phyloP scores from a whole-genome alignment of 2,888 invertebrate genomes.

The Epirrhoe tristata region DNA sequence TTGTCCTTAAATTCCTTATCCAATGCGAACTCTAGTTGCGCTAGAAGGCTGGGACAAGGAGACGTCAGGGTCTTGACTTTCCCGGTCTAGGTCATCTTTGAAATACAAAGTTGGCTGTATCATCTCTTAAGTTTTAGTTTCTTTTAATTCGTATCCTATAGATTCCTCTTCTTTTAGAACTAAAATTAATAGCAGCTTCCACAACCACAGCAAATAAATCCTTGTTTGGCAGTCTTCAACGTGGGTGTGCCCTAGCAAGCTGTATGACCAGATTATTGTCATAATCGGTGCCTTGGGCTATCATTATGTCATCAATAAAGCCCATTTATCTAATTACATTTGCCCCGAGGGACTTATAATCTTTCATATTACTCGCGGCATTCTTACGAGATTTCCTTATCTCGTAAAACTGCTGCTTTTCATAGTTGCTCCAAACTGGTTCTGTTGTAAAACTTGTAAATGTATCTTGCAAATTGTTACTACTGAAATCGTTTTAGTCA shows the following conservation, averaged over 20 bases:
- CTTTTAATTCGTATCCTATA: not conserved
- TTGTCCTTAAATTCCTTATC: constrained; percentile 53
- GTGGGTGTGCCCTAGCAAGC: constrained; percentile 13
- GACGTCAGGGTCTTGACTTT: constrained; percentile 35
- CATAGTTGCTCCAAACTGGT: not conserved
- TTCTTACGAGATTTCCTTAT: constrained; percentile 20
- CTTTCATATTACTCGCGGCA: constrained; percentile 11
- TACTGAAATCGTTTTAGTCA: not conserved
- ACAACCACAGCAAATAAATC: not conserved
- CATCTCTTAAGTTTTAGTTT: not conserved
- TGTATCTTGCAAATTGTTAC: not conserved
- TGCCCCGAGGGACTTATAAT: constrained; percentile 21
- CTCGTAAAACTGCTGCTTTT: constrained; percentile 17
- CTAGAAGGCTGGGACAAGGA: constrained; percentile 18
- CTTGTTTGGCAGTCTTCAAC: not conserved
- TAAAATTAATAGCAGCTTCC: not conserved
- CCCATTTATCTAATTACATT: constrained; percentile 33
- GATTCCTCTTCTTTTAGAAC: not conserved
- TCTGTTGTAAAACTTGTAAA: not conserved
- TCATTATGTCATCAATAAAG: constrained; percentile 32
- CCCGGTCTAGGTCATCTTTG: constrained; percentile 10
- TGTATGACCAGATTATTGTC: constrained; percentile 19
- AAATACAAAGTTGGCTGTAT: not conserved
- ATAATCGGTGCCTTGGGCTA: constrained; percentile 31
- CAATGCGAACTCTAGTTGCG: constrained; percentile 26